Evolutionary conservation across 2,797 vertebrate genomes (phyloP).

Genomic region (Aeoliscus strigatus): DNA sequence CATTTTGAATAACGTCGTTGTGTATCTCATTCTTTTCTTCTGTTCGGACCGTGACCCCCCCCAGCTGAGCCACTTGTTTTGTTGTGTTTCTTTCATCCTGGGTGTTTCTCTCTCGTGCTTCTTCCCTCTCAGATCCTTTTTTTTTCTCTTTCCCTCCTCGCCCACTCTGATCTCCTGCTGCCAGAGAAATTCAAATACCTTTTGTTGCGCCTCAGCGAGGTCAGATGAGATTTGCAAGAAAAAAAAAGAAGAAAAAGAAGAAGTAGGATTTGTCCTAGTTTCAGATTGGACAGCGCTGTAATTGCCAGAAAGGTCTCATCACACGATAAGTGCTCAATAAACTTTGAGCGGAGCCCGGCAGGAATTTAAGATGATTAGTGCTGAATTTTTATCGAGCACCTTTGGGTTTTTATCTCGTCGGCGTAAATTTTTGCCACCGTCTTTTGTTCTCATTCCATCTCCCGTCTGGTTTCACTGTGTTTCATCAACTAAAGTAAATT

Average conservation of each 20-base stretch:
- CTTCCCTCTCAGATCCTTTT: slow-evolving; percentile 30
- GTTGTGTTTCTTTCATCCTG: slow-evolving; percentile 53
- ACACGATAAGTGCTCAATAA: slow-evolving; percentile 14
- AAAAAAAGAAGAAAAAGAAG: slow-evolving; percentile 1
- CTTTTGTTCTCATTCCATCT: slow-evolving; percentile 33
- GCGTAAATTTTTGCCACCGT: slow-evolving; percentile 8
- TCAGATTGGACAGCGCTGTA: slow-evolving; percentile 14
- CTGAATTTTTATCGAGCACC: slow-evolving; percentile 21
- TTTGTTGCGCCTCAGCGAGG: slow-evolving; percentile 19
- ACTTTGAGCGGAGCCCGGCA: slow-evolving; percentile 4
- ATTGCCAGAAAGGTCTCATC: slow-evolving; percentile 21
- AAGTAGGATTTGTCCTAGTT: slow-evolving; percentile 18
- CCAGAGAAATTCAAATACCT: slow-evolving; percentile 50
- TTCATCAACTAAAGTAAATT: slow-evolving; percentile 51
- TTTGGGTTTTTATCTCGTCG: slow-evolving; percentile 32
- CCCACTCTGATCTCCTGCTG: slow-evolving; percentile 51
- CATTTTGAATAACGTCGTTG: neutral
- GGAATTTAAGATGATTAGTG: slow-evolving; percentile 37
- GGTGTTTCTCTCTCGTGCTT: slow-evolving; percentile 20
- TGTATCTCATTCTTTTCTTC: slow-evolving; percentile 2
- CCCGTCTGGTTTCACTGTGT: slow-evolving; percentile 27
- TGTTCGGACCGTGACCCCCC: slow-evolving; percentile 59
- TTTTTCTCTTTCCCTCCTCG: slow-evolving; percentile 16
- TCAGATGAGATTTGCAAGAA: slow-evolving; percentile 35
- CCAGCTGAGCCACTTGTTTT: slow-evolving; percentile 62